Base-by-base conservation (phyloP, 2,888 invertebrate species). In the Caenorhabditis sp. region DNA sequence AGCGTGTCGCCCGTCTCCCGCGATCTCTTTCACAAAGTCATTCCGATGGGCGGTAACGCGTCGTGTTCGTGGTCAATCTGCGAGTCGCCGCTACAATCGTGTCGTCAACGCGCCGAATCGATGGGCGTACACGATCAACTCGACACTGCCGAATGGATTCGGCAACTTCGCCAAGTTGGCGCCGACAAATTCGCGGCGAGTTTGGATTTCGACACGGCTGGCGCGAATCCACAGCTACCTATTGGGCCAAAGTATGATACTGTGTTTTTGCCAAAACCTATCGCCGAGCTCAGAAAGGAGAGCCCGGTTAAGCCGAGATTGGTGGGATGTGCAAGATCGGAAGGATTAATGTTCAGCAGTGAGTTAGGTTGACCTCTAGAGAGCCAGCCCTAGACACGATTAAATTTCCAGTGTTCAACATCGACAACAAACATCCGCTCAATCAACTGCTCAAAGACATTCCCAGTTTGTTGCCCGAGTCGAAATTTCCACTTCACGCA, bases 21-120 rank as follows among this genome's bases (percentile, higher is more conserved):
- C 65, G 76, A 77, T 51, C 58, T 79, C 12, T 81, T 79, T 63
- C 81, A 81, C 59, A 74, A 76, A 51, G 78, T 81, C n/a, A 76
- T 78, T 54, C 76, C 81, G 50, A 77, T 77, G 79, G 79, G 69
- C 17, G 79, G 81, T 23, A 77, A 76, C 43, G 78, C 74, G 3
- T 62, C 60, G 61, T 74, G 70, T 14, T 23, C 51, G 1, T 77
- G 75, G 75, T 72, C 78, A 0, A 55, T 77, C 14, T 59, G 64
- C 31, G 19, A 60, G 1, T 53, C 31, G 10, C 69, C 70, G 14
- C 57, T 75, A 17, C 17, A 63, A 49, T 14, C 66, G 1, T 75
- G 75, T 57, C 53, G 75, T 0, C 50, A 50, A 19, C 58, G 63
- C 27, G 61, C 69, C 14, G 53, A 61, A 6, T 60, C 60, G 6